Evolutionary conservation across 2,797 vertebrate species (phyloP).

Genomic region (Phoxinus dragarum): DNA sequence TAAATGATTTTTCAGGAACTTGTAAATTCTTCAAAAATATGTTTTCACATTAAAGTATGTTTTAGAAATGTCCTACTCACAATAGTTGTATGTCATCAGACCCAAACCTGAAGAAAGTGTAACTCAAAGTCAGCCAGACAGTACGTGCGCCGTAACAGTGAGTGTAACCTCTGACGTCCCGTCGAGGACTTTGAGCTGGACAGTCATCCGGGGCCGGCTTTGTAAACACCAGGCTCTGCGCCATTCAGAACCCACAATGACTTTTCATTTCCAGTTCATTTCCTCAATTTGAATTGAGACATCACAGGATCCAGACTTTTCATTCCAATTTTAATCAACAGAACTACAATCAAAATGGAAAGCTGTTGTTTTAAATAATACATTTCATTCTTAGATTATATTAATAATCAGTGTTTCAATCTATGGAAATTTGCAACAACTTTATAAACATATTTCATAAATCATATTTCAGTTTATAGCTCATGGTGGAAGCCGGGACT

Average conservation of each 20-base stretch:
- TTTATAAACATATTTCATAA: background rate
- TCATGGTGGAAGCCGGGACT: background rate
- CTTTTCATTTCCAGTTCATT: background rate
- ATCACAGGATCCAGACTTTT: background rate
- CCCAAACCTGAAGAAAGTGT: background rate
- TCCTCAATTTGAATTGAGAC: background rate
- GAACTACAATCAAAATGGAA: background rate
- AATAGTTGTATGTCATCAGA: constrained; percentile 17
- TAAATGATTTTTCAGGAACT: background rate
- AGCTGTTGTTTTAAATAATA: too few species aligned
- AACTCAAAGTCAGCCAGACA: background rate
- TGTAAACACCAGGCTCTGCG: constrained; percentile 12
- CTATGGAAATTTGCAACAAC: background rate
- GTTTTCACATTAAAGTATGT: background rate
- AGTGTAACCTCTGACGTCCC: background rate
- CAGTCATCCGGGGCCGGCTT: constrained; percentile 15
- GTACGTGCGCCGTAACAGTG: background rate
- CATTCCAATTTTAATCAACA: background rate
- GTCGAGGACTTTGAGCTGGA: constrained; percentile 57
- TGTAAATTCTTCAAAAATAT: background rate
- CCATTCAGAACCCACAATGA: background rate
- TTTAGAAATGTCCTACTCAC: constrained; percentile 23
- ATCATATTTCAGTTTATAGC: background rate
- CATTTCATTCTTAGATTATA: too few species aligned
- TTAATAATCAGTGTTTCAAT: background rate